Percentiles rank a stretch among this genome's conserved stretches.
These are phyloP conservation scores for Hippocampus zosterae DNA, from an alignment of 2,113 vertebrate genomes.

Conservation along the genomic window DNA sequence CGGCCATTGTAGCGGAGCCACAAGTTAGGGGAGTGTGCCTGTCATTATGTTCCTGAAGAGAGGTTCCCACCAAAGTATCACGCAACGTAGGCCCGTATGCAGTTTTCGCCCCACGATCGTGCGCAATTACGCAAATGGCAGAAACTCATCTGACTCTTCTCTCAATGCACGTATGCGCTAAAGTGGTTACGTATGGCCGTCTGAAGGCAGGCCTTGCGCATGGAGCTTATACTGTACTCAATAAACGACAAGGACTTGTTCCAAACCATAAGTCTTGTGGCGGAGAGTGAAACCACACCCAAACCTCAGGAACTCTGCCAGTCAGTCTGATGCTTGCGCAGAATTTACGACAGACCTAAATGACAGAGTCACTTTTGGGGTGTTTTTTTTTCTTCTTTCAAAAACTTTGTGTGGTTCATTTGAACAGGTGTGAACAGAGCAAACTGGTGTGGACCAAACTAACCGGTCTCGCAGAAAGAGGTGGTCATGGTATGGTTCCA, in stretches of 20 bases:
- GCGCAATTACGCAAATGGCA: conserved; percentile 23
- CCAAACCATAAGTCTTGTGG: neutral
- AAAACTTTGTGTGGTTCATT: neutral
- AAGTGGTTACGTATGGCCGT: conserved; percentile 1
- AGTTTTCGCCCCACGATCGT: conserved; percentile 22
- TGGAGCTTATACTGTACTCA: neutral
- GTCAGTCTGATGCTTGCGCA: neutral
- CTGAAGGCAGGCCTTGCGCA: conserved; percentile 1
- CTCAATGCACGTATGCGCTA: neutral
- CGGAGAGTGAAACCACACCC: conserved; percentile 35
- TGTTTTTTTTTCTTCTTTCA: neutral
- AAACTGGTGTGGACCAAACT: neutral
- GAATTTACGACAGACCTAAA: neutral
- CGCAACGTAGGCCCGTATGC: conserved; percentile 19
- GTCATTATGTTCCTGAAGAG: conserved; percentile 27
- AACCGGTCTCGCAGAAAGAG: neutral
- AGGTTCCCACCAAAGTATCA: conserved; percentile 10
- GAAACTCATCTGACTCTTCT: conserved; percentile 1
- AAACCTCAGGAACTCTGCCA: conserved; percentile 24
- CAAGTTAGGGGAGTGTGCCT: conserved; percentile 29
- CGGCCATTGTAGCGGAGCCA: conserved; percentile 7
- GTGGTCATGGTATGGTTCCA: neutral
- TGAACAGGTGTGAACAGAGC: neutral
- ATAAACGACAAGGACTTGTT: conserved; percentile 17
- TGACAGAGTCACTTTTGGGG: neutral